Evolutionary conservation across 2,113 vertebrate species (phyloP), one percentile per base, ranked within the genome.

Genomic region (Marmota monax): DNA sequence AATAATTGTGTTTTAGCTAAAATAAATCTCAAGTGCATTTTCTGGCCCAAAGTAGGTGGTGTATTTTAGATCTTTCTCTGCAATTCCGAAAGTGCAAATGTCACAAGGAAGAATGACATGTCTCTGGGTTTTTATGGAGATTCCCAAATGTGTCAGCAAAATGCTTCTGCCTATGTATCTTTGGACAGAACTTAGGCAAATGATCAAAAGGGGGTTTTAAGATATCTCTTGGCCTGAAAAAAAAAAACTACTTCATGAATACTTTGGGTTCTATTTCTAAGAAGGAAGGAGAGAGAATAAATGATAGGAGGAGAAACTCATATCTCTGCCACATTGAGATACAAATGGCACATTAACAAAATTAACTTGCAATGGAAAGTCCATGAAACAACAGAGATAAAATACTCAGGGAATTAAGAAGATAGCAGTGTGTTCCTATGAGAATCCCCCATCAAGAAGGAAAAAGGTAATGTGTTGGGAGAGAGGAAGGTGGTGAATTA

Each of bases 1-100:
- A 86, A 76, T 70, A 85, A 45, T 78, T 83, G 29, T 86, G 20
- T 77, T 95, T 83, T 83, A 76, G 37, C 29, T 29, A 83, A 93
- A 93, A 90, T 23, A 65, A 72, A 45, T 89, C 45, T 94, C 61
- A 72, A 72, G 18, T 48, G 51, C 14, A n/a, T 77, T 74, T 92
- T 37, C n/a, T 56, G 77, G 11, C 25, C 51, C 48, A 85, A 90
- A 56, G 42, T 32, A 7, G 2, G 17, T 70, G 5, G 51, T 53
- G 10, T 13, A 63, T n/a, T 72, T 53, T 23, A 83, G 10, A 48
- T 65, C 7, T 74, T 61, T 27, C 58, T 20, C 51, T 86, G 27
- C 27, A 39, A 39, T 58, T 22, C 7, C 20, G 23, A 39, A 7
- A 61, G 13, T 9, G 53, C 7, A 82, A 79, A 27, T 56, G 9